Percentiles rank a stretch among this genome's conserved stretches.
These are phyloP conservation scores for Toxotes chatareus DNA, from an alignment of 2,113 vertebrate genomes.

Conservation along the genomic window DNA sequence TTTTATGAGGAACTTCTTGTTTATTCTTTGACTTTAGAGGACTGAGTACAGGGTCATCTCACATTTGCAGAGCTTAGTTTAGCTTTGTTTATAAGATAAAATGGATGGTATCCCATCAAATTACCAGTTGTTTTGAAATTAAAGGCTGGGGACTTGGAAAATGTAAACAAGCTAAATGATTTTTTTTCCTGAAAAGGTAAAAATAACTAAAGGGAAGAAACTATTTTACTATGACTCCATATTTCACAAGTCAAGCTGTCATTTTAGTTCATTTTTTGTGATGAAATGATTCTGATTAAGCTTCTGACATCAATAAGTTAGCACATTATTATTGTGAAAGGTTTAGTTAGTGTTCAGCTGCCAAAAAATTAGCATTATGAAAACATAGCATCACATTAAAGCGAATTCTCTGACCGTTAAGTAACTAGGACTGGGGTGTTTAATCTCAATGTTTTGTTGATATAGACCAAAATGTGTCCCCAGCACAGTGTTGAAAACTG, in stretches of 20 bases:
- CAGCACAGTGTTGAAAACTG: not conserved
- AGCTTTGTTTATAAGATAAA: not conserved
- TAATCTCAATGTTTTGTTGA: not conserved
- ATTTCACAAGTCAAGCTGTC: not conserved
- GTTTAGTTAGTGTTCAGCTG: not conserved
- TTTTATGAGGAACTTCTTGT: conserved; percentile 5
- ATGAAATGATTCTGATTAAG: not conserved
- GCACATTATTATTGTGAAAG: no score
- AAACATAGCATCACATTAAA: not conserved
- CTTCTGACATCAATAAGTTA: not conserved
- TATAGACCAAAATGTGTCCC: not conserved
- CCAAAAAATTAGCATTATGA: not conserved
- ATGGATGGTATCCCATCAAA: not conserved
- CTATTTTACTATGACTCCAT: not conserved
- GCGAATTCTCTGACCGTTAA: not conserved
- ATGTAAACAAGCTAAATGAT: not conserved
- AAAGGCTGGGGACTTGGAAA: not conserved
- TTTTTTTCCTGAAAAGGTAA: not conserved
- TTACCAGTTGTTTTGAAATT: not conserved
- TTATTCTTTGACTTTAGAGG: not conserved
- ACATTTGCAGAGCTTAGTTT: not conserved
- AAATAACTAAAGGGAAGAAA: not conserved
- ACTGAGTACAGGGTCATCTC: not conserved
- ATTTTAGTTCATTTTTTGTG: not conserved
- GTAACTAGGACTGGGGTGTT: not conserved